These are phyloP conservation scores for Oreohelix idahoensis DNA, from an alignment of 1,140 invertebrate species.

Conservation along the genomic window DNA sequence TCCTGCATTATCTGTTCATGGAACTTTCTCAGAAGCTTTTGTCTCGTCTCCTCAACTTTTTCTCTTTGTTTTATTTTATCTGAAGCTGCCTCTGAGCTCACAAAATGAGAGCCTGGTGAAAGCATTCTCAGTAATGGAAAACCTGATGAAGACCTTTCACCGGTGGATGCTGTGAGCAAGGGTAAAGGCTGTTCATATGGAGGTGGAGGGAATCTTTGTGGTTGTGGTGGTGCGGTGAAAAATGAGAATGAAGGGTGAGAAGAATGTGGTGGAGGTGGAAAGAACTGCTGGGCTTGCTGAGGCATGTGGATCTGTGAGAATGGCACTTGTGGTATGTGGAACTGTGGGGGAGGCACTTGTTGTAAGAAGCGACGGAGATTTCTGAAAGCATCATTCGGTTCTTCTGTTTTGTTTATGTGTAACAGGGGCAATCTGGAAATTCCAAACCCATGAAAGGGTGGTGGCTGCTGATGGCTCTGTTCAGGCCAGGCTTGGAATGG, in stretches of 20 bases:
- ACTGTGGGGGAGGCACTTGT: slow-evolving; percentile 22
- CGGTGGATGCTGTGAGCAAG: neutral
- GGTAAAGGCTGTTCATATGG: slow-evolving; percentile 27
- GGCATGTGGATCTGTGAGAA: neutral
- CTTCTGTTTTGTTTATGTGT: slow-evolving; percentile 46
- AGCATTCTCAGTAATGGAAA: slow-evolving; percentile 33
- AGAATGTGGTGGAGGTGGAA: neutral
- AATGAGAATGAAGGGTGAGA: neutral
- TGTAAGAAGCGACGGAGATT: slow-evolving; percentile 9
- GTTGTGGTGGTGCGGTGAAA: neutral
- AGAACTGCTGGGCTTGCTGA: neutral
- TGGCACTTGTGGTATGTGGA: neutral
- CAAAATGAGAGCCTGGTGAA: neutral
- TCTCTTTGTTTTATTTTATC: neutral
- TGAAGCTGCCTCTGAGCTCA: neutral
- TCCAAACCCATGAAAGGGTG: slow-evolving; percentile 10
- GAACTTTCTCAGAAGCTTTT: slow-evolving; percentile 6
- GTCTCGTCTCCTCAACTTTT: slow-evolving; percentile 19
- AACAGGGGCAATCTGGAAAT: slow-evolving; percentile 51
- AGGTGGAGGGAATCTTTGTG: slow-evolving; percentile 14
- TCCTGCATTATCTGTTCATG: slow-evolving; percentile 27
- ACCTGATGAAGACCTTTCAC: slow-evolving; percentile 45
- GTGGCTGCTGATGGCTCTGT: neutral
- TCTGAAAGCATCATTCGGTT: slow-evolving; percentile 30
- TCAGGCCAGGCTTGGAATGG: slow-evolving; percentile 28